A percentile compares a stretch with the other conserved stretches of the same genome.
phyloP scores from a whole-genome alignment of 2,888 invertebrate species.

The Chironomus riparius region DNA sequence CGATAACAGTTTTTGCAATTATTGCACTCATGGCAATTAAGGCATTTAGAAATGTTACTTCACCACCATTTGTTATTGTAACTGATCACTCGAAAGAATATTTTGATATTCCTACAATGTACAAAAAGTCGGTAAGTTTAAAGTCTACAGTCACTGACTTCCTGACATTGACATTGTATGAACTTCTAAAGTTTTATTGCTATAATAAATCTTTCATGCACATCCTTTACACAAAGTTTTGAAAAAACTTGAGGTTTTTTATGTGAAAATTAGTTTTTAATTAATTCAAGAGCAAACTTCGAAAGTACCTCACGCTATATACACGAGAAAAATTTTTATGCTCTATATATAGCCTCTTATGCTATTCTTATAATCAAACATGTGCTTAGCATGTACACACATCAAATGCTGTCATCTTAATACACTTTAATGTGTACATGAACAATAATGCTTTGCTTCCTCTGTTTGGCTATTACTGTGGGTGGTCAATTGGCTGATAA shows the following conservation, averaged over 20 bases:
- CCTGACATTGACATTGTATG: no score
- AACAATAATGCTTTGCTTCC: not conserved
- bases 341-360: no score
- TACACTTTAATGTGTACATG: no score
- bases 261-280: not conserved
- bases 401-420: no score
- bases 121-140: slow-evolving; percentile 67
- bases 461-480: not conserved
- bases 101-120: slow-evolving; percentile 79
- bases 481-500: no score
- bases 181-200: no score
- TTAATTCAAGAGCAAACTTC: not conserved
- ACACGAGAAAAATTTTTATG: no score
- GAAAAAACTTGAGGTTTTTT: not conserved
- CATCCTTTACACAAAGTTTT: not conserved
- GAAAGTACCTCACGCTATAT: no score
- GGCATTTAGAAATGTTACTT: slow-evolving; percentile 67
- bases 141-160: no score
- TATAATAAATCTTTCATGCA: no score
- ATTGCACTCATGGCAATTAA: slow-evolving; percentile 59
- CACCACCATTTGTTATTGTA: slow-evolving; percentile 70
- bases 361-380: no score
- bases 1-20: slow-evolving; percentile 57
- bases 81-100: slow-evolving; percentile 68
- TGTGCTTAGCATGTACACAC: no score